Evolutionary conservation across 2,888 invertebrate genomes (phyloP).

Genomic region (Griposia aprilina): DNA sequence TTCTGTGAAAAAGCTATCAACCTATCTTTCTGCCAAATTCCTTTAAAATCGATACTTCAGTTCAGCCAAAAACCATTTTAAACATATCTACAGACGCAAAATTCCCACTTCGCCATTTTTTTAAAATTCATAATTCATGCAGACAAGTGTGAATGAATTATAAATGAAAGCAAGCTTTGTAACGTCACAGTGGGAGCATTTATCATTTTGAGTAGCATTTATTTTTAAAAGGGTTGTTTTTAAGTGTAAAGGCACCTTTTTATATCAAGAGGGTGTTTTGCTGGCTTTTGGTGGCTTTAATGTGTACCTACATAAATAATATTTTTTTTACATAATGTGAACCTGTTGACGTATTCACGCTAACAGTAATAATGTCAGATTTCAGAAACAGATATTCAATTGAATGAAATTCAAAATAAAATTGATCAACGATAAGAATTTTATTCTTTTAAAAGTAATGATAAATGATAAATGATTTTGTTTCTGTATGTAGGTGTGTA

Average conservation of each 20-base stretch:
- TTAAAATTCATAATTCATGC: too few species aligned
- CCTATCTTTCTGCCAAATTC: too few species aligned
- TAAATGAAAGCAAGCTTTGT: constrained; percentile 7
- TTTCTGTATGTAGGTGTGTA: too few species aligned
- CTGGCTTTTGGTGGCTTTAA: neutral
- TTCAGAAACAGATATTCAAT: neutral
- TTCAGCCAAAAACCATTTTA: neutral
- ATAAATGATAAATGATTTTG: too few species aligned
- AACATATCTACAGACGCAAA: neutral
- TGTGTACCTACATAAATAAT: neutral
- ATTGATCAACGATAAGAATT: too few species aligned
- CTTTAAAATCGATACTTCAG: too few species aligned
- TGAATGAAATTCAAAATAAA: neutral
- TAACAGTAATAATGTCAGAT: too few species aligned
- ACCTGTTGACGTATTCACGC: neutral
- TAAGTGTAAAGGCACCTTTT: constrained; percentile 5
- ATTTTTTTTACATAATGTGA: neutral
- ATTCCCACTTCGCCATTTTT: neutral
- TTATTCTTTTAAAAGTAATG: too few species aligned
- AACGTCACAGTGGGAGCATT: neutral
- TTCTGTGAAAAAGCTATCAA: too few species aligned
- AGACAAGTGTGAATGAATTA: constrained; percentile 20
- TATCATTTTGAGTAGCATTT: constrained; percentile 10
- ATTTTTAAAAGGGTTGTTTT: constrained; percentile 20
- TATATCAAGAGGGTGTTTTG: neutral